Base-by-base conservation (phyloP, 2,797 vertebrate species). In the Petrocephalus schoutedeni region DNA sequence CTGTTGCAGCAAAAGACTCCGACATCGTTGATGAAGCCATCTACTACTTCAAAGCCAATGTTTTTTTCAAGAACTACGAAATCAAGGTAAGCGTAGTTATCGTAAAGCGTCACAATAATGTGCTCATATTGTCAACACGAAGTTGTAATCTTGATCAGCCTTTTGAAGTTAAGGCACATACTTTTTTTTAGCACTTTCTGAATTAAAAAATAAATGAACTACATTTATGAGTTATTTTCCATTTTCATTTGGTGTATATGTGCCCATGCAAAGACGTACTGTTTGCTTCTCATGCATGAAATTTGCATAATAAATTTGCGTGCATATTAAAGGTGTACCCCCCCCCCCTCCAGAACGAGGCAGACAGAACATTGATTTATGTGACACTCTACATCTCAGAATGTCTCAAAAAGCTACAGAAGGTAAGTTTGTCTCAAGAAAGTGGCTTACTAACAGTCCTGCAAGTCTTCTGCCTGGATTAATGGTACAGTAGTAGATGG, bases 41-140 rank as follows among this genome's bases (percentile, higher is more conserved):
- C 93, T 99, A 98, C 94, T 99, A 97, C 93, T 99, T 99, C 95
- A 99, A 99, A 95, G 98, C 98, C 89, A 99, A 99, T 54, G 98
- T 99, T 90, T 99, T 99, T 96, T 99, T 99, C 93, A 99, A 99
- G 95, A 99, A 99, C 91, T 99, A 99, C 88, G 98, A 99, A 95
- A 99, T 99, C 90, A 99, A 99, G 98, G 98, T 98, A 94, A 93
- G 86, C 51, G 6, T 23, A 57, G 0, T n/a, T 82, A 45, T 32
- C n/a, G 64, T 3, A 10, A 23, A 32, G 4, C 3, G 10, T 23
- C 49, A 23, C 9, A 84, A 54, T n/a, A 7, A 82, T 82, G 77
- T 82, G n/a, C 16, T 12, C 77, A 82, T 82, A 14, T 85, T 57
- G 49, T 85, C 14, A 23, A 84, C 54, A 64, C 16, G n/a, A 84